Evolutionary conservation across 2,888 invertebrate genomes (phyloP), one percentile per base, ranked within the genome.

Genomic region (Clanis bilineata): DNA sequence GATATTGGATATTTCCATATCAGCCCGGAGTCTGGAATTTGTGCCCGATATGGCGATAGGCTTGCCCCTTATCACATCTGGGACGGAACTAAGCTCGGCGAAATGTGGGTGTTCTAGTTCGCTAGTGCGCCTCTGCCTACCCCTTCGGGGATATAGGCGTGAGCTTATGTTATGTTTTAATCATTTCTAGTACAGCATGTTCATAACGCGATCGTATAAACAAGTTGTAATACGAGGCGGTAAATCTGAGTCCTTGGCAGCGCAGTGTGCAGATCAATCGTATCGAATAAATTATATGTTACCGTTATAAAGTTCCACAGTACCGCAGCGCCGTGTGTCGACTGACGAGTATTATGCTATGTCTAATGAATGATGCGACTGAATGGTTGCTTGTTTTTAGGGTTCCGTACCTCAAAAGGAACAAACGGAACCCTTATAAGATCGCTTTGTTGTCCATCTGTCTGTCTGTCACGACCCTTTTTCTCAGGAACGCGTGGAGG

Each of bases 221-320:
- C 45, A 23, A 45, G 45, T n/a, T 45, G 45, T 45, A 45, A 25
- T n/a, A 23, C 21, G 23, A 23, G 45, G 10, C n/a, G n/a, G n/a
- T n/a, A n/a, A n/a, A n/a, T 9, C 6, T 12, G 3, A 28, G 51
- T 51, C 51, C 51, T 51, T 51, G 51, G 15, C n/a, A n/a, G 15
- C 18, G 7, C 18, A 41, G 6, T 18, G 6, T 41, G 18, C 51
- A 23, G 51, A 51, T 51, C 32, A 51, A 18, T 32, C 28, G 25
- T 51, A 51, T 51, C 51, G 51, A 51, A 51, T 51, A 51, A 28
- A 51, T 51, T 32, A 51, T 18, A 18, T 6, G 51, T 51, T 28
- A 51, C 51, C 51, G 51, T 51, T 51, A n/a, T n/a, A n/a, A n/a
- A 32, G 51, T 51, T 21, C 18, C 28, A n/a, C n/a, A n/a, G n/a